A percentile compares a stretch with the other conserved stretches of the same genome.
These are phyloP conservation scores for Loxodonta africana DNA, from an alignment of 2,113 vertebrate species.

Conservation along the genomic window DNA sequence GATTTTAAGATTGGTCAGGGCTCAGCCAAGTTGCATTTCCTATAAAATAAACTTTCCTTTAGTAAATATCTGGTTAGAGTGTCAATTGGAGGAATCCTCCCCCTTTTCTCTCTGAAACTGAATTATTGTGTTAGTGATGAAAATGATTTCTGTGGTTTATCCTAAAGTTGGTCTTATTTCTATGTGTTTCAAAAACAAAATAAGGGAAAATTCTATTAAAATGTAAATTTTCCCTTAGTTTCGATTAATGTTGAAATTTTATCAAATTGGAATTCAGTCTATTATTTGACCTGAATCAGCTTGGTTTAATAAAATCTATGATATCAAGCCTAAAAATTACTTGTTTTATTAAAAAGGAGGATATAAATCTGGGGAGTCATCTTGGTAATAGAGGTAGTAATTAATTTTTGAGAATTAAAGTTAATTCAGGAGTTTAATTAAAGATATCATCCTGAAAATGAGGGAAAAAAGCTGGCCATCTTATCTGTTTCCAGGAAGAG, in stretches of 20 bases:
- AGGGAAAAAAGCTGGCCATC: not conserved
- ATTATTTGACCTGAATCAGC: slow-evolving; percentile 15
- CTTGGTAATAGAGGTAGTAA: slow-evolving; percentile 23
- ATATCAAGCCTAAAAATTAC: slow-evolving; percentile 22
- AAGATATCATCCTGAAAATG: not conserved
- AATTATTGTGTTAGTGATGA: not conserved
- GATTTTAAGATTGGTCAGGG: slow-evolving; percentile 24
- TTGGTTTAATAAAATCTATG: slow-evolving; percentile 52
- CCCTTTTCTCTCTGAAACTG: slow-evolving; percentile 43
- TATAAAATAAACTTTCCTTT: slow-evolving; percentile 5
- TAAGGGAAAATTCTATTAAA: not conserved
- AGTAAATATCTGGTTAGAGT: slow-evolving; percentile 10
- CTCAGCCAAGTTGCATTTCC: slow-evolving; percentile 24
- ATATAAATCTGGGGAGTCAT: not conserved
- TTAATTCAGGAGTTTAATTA: slow-evolving; percentile 46
- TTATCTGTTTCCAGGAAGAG: not conserved
- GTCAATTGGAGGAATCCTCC: not conserved
- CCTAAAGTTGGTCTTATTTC: not conserved
- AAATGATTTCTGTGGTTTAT: slow-evolving; percentile 49
- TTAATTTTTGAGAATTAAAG: slow-evolving; percentile 7
- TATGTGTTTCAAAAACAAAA: slow-evolving; percentile 14
- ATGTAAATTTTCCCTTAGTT: slow-evolving; percentile 19
- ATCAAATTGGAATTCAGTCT: slow-evolving; percentile 32
- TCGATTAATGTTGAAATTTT: not conserved
- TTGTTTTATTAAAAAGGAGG: slow-evolving; percentile 45